These are phyloP conservation scores for Pangasius krempfi DNA, from an alignment of 2,797 vertebrate species.

Conservation along the genomic window DNA sequence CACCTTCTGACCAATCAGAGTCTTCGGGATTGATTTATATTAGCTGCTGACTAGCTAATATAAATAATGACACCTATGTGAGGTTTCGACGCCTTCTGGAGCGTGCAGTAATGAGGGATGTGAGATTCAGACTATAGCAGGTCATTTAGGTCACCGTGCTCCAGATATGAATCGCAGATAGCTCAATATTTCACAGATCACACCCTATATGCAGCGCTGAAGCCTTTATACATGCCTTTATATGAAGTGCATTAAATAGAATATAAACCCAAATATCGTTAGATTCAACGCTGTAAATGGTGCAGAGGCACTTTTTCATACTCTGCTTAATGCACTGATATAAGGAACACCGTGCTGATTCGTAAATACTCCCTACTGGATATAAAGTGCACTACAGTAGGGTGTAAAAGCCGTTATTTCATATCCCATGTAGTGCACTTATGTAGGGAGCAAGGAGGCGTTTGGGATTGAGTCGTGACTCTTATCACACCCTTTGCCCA, in stretches of 20 bases:
- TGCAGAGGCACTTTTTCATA: background rate
- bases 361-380: background rate
- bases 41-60: background rate
- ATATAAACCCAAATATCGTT: background rate
- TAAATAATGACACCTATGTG: background rate
- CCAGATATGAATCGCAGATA: background rate
- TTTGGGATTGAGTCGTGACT: slow-evolving; percentile 27
- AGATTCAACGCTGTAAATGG: background rate
- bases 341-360: background rate
- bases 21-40: background rate
- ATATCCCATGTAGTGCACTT: slow-evolving; percentile 18
- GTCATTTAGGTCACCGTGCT: slow-evolving; percentile 11
- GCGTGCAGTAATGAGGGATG: background rate
- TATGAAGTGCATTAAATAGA: background rate
- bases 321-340: background rate
- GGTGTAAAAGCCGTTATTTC: background rate
- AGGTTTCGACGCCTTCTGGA: background rate
- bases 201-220: background rate
- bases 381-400: background rate
- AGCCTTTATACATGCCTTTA: background rate
- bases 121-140: background rate
- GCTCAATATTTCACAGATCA: slow-evolving; percentile 7
- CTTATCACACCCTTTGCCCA: slow-evolving; percentile 36
- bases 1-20: background rate
- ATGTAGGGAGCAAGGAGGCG: background rate